Evolutionary conservation across 2,888 invertebrate genomes (phyloP), one percentile per base, ranked within the genome.

Genomic region (Anagyrus pseudococci): DNA sequence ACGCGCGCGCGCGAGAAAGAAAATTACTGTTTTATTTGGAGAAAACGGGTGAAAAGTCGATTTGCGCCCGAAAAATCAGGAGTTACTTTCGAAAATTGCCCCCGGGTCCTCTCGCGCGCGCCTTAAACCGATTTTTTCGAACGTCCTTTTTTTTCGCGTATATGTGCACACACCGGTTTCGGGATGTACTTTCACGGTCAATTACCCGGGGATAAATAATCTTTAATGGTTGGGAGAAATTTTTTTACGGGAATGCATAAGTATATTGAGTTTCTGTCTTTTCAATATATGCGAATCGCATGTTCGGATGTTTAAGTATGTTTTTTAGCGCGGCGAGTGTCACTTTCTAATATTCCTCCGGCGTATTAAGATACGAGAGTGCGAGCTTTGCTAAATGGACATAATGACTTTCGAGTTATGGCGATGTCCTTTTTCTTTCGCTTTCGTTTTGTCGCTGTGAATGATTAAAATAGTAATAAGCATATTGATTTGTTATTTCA

Each of bases 11-110:
- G 48, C 43, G 54, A 25, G 29, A 20, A 55, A 49, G 37, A 26
- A 54, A 59, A 59, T 64, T 47, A 47, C 37, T 41, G 46, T 64
- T 59, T 56, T 59, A 64, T 64, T 58, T 46, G 54, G 56, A 59
- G 59, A 64, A 64, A 64, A 58, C 60, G 40, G 26, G 56, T 53
- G 60, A 59, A 64, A 58, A 62, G 62, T 29, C 44, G 60, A 56
- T 60, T 60, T 37, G 48, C 47, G 29, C 41, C 64, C 57, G 43
- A 64, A 64, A 64, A 57, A 59, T 59, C 29, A 26, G 17, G 7
- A 49, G 43, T 20, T 37, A 26, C 56, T 64, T 64, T 59, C 59
- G 49, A 64, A 56, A 55, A n/a, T n/a, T n/a, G n/a, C 54, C 26
- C 43, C 22, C 43, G 22, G 29, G 37, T 33, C 57, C 41, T 48